Evolutionary conservation across 2,113 vertebrate species (phyloP), one percentile per base, ranked within the genome.

Genomic region (Odontesthes bonariensis): DNA sequence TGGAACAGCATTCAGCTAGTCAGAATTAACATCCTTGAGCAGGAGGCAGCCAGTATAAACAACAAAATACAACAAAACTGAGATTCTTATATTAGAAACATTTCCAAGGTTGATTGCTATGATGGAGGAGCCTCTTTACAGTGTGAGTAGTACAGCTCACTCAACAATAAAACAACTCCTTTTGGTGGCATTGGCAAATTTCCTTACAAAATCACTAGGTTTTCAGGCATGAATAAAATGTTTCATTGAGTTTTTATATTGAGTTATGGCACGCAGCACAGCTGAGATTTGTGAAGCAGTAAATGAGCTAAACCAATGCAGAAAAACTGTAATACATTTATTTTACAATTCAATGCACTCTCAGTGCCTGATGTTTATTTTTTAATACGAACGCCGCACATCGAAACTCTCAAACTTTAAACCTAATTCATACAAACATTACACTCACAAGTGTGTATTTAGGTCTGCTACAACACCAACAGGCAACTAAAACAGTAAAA

Each of bases 261-360:
- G 49, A 53, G 8, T 20, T 42, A 52, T 38, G 31, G 38, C 47
- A 65, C 22, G 8, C 32, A 35, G 32, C 22, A 27, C 40, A 52
- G 4, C 40, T 59, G 46, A 35, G 42, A 46, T 32, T 20, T 12
- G 10, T 52, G 31, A 33, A 65, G 47, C 46, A 65, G 16, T 35
- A 51, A 65, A 65, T 66, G 32, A 53, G 47, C 32, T 6, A 64
- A 51, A 49, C 19, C 62, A 64, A 8, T 16, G 3, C 49, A 38
- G 62, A 66, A 53, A 53, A 23, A 38, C 49, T 40, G 49, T 5
- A 65, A 16, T 22, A 3, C 19, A 22, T 52, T 65, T 65, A 22
- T 38, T 38, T 65, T 65, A 51, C 63, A 65, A 52, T 8, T 23
- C n/a, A 22, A 14, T 66, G 32, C 47, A 10, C 32, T 11, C n/a